phyloP scores from a whole-genome alignment of 2,797 vertebrate genomes.

The Selene dorsalis region DNA sequence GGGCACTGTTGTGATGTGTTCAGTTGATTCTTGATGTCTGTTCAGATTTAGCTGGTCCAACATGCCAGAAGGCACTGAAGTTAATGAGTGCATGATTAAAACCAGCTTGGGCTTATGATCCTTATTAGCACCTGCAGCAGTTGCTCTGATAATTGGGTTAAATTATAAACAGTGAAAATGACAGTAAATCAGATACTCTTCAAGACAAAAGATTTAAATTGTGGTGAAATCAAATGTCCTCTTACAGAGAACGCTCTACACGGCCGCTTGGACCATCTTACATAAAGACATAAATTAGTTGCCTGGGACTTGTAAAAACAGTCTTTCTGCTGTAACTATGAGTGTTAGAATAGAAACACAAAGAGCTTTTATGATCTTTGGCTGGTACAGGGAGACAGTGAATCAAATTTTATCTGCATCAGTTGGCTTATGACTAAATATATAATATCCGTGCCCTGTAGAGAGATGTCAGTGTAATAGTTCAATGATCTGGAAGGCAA shows the following conservation, averaged over 20 bases:
- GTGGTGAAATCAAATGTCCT: not conserved
- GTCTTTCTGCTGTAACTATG: slow-evolving; percentile 21
- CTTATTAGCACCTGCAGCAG: slow-evolving; percentile 1
- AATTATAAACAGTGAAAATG: not conserved
- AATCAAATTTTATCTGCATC: slow-evolving; percentile 60
- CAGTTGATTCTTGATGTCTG: not conserved
- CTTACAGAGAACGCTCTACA: slow-evolving; percentile 6
- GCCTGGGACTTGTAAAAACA: slow-evolving; percentile 38
- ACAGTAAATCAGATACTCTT: not conserved
- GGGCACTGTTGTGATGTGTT: slow-evolving; percentile 31
- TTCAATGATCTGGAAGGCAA: slow-evolving; percentile 54
- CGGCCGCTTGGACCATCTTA: slow-evolving; percentile 10
- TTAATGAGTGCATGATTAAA: slow-evolving; percentile 19
- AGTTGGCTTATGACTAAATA: slow-evolving; percentile 57
- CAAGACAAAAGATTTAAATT: slow-evolving; percentile 14
- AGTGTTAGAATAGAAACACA: slow-evolving; percentile 18
- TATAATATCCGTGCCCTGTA: slow-evolving; percentile 62
- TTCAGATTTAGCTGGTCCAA: slow-evolving; percentile 5
- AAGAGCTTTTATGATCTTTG: slow-evolving; percentile 48
- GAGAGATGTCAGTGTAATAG: slow-evolving; percentile 58
- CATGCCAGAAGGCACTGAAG: not conserved
- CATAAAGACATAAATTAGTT: slow-evolving; percentile 20
- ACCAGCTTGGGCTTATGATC: not conserved
- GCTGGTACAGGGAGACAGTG: slow-evolving; percentile 36
- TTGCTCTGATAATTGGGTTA: slow-evolving; percentile 13